Evolutionary conservation across 2,797 vertebrate species (phyloP), one percentile per base, ranked within the genome.

Genomic region (Crocidura indochinensis): DNA sequence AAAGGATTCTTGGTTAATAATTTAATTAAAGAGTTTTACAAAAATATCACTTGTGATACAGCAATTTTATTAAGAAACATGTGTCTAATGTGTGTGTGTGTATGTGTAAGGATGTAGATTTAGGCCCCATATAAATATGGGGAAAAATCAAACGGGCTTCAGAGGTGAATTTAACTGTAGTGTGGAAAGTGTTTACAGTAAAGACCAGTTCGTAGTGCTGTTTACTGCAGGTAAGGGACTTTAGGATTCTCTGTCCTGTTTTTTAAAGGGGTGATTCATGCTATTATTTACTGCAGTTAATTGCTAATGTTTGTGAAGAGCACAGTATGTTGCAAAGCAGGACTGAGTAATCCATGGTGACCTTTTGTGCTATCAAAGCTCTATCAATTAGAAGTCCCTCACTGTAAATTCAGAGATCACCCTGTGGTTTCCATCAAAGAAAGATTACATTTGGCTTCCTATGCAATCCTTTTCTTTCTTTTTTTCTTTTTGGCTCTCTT

Each of bases 311-410:
- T 93, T 95, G 90, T 89, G 87, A 96, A 95, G 69, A 91, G 86
- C 84, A 76, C 78, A 91, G 91, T 94, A 27, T 95, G 87, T 96
- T 96, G 97, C 90, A 97, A 92, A 96, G 91, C 91, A 95, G 77
- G 84, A 69, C 72, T 82, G 94, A 88, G 95, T 96, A 96, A 97
- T 97, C 94, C 88, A 8, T 5, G 60, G 46, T 96, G 96, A 96
- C 82, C 87, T 96, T 97, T 96, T 88, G 86, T 94, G 83, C 76
- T 95, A 93, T 95, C 94, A 96, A 96, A 97, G 83, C 86, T 86
- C 96, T 92, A 94, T 93, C 65, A 60, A 92, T 96, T 97, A 90
- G 49, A 94, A 83, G 38, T 26, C 95, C 97, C 92, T 96, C 92
- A 95, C 91, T 95, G 47, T 94, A 88, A 96, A 96, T 94, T 94